Percentiles rank a stretch among this genome's conserved stretches.
These are phyloP conservation scores for Chromobotia macracanthus DNA, from an alignment of 2,797 vertebrate species.

Conservation along the genomic window DNA sequence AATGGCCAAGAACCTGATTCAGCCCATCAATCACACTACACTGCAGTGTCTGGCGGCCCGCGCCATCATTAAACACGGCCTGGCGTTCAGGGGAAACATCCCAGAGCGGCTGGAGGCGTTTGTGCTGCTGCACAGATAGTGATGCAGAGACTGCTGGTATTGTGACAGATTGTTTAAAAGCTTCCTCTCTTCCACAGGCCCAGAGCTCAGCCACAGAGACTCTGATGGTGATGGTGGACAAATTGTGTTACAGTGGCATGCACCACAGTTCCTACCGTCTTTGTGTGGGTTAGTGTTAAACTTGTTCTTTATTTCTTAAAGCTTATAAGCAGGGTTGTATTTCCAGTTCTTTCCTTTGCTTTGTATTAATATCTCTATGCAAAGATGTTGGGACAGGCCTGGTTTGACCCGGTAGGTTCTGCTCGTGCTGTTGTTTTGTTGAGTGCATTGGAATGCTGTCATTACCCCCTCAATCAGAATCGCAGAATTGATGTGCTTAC, in stretches of 20 bases:
- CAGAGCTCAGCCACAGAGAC: too few relatives aligned
- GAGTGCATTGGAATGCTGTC: conserved; percentile 56
- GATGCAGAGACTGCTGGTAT: conserved; percentile 43
- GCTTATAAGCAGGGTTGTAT: conserved; percentile 25
- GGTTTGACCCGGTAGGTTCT: conserved; percentile 57
- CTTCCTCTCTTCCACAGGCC: neutral
- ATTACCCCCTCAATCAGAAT: conserved; percentile 73
- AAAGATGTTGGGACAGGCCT: conserved; percentile 66
- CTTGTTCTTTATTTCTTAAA: conserved; percentile 43
- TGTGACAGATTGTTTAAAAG: neutral
- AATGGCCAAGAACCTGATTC: conserved; percentile 95
- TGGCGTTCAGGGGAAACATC: conserved; percentile 88
- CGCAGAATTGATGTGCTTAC: conserved; percentile 83
- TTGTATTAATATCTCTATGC: conserved; percentile 70
- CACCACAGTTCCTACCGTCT: conserved; percentile 41
- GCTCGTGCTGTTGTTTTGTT: conserved; percentile 62
- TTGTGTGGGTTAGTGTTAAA: conserved; percentile 52
- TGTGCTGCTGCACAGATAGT: conserved; percentile 96
- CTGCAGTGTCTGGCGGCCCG: conserved; percentile 97
- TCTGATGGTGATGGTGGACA: too few relatives aligned
- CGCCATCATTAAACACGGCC: conserved; percentile 89
- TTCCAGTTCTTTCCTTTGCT: conserved; percentile 57
- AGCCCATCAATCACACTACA: conserved; percentile 97
- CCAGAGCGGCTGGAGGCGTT: conserved; percentile 96
- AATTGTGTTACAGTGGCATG: conserved; percentile 7